Percentiles rank a stretch among this genome's conserved stretches.
phyloP scores from a whole-genome alignment of 2,888 invertebrate genomes.

The Drosophila anomalata region DNA sequence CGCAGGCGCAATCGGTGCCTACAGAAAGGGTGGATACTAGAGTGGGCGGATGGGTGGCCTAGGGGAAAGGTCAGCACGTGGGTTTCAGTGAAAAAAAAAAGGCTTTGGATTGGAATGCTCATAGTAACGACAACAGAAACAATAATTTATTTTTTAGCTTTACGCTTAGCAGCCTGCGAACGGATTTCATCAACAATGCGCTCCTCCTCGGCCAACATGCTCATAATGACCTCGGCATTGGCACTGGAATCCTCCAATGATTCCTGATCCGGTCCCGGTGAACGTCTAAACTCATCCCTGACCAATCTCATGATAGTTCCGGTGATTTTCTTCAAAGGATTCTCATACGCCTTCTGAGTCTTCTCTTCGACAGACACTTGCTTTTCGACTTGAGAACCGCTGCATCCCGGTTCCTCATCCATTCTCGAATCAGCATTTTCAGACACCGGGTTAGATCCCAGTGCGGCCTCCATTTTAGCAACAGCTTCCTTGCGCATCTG shows the following conservation, averaged over 20 bases:
- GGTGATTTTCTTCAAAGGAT: not conserved
- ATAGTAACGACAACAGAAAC: no score
- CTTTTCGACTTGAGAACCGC: not conserved
- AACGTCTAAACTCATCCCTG: conserved; percentile 12
- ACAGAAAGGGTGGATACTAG: conserved; percentile 15
- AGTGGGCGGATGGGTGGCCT: not conserved
- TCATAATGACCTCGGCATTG: conserved; percentile 24
- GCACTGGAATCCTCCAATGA: conserved; percentile 2
- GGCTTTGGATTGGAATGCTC: no score
- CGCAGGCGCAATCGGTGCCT: conserved; percentile 59
- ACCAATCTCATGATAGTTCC: conserved; percentile 23
- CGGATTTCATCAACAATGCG: not conserved
- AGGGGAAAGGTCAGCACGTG: conserved; percentile 26
- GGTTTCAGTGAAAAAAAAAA: not conserved
- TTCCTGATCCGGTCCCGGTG: not conserved
- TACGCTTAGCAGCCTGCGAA: not conserved
- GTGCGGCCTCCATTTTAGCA: not conserved
- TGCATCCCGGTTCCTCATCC: not conserved
- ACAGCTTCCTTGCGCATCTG: not conserved
- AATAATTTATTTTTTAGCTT: conserved; percentile 15
- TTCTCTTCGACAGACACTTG: not conserved
- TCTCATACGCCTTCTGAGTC: no score
- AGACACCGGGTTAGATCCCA: no score
- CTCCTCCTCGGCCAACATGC: conserved; percentile 38
- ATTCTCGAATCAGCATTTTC: not conserved